Percentiles rank a stretch among this genome's conserved stretches.
Conservation (phyloP, 2,888 invertebrate genomes). For the Nasonovia ribisnigri region DNA sequence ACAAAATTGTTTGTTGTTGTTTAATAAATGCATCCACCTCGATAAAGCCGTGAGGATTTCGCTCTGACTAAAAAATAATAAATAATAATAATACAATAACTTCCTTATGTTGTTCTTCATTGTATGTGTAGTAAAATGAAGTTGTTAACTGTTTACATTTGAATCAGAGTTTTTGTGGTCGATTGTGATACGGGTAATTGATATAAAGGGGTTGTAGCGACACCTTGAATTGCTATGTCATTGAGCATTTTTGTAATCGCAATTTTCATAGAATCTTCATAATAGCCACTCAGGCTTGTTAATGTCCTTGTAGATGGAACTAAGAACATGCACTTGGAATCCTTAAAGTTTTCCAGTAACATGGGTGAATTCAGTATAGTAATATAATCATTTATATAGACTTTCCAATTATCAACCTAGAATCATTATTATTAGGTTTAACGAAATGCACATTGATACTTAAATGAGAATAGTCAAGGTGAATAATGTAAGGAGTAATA, state of each 20-base stretch:
- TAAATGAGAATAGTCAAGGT: neutral
- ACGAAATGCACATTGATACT: neutral
- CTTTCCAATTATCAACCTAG: conserved; percentile 63
- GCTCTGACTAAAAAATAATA: conserved; percentile 50
- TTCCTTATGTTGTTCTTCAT: neutral
- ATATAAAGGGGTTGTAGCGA: conserved; percentile 61
- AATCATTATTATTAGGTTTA: conserved; percentile 9
- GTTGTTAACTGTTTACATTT: conserved; percentile 49
- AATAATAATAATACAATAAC: neutral
- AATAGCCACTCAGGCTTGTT: conserved; percentile 54
- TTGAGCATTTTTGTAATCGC: conserved; percentile 63
- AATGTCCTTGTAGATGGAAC: conserved; percentile 58
- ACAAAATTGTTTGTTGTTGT: conserved; percentile 64
- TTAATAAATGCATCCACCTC: conserved; percentile 61
- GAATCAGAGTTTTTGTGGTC: conserved; percentile 52
- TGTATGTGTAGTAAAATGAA: neutral
- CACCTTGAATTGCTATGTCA: conserved; percentile 62
- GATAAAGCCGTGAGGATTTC: conserved; percentile 61
- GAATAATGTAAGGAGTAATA: neutral
- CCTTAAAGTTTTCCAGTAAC: conserved; percentile 59
- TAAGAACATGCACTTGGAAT: conserved; percentile 62
- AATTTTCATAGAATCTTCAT: conserved; percentile 64
- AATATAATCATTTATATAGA: conserved; percentile 62
- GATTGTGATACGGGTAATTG: conserved; percentile 45
- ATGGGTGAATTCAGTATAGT: conserved; percentile 57